Evolutionary conservation across 2,888 invertebrate species (phyloP), one percentile per base, ranked within the genome.

Genomic region (Drosophila monieri): DNA sequence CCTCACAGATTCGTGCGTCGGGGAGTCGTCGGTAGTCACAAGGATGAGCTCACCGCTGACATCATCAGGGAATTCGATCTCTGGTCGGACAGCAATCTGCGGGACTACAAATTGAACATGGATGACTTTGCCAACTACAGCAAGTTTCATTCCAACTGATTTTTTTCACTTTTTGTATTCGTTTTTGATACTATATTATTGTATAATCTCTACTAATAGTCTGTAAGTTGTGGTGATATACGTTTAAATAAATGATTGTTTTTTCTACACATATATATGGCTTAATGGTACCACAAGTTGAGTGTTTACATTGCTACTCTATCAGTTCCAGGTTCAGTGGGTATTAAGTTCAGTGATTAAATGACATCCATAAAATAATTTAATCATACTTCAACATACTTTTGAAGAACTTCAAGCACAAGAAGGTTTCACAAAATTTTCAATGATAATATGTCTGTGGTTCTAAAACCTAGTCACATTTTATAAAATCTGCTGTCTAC

Each of bases 11-110:
- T 90, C 78, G 90, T 91, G 6, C 88, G 90, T 6, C 89, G 90
- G n/a, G 90, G 90, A 3, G 83, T 90, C 12, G 90, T 90, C 12
- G 91, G 90, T 58, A 90, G 90, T 51, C 89, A 90, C 76, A 90
- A 89, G 57, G 91, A 90, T 60, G 90, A 90, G 62, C 73, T 90
- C 56, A 75, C 87, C 0, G 54, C 74, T 1, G 73, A 79, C 12
- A 68, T 89, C n/a, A 88, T 90, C 27, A 74, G 88, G 0, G 85
- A 90, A 47, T 90, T 91, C 10, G 91, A 90, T 72, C 80, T 89
- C 30, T 90, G 90, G 90, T 85, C 81, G 9, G 80, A 88, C 37
- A 78, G 78, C 23, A 88, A 87, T 70, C 81, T 90, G 18, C 71
- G 79, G 43, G 67, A 78, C 2, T 77, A 80, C 48, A 80, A 88